Conservation (phyloP, 2,113 vertebrate genomes). For the Gobiocypris rarus region DNA sequence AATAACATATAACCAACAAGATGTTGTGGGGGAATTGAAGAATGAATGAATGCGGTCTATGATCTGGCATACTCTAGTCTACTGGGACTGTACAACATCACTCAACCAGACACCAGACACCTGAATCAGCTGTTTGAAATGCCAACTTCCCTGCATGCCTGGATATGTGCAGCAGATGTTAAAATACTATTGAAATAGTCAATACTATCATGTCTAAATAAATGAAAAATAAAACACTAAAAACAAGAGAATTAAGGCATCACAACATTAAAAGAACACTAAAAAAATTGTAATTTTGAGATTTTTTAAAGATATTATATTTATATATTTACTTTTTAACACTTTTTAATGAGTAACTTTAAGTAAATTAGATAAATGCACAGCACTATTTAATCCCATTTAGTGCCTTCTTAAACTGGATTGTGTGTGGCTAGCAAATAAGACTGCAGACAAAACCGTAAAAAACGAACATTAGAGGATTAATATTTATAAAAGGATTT, state of each 20-base stretch:
- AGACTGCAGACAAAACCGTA: not conserved
- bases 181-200: not conserved
- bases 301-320: not conserved
- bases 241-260: not conserved
- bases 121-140: not conserved
- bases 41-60: not conserved
- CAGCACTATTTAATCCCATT: not conserved
- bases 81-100: not conserved
- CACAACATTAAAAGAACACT: not conserved
- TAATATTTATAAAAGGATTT: not conserved
- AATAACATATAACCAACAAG: not conserved
- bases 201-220: not conserved
- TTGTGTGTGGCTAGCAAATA: not conserved
- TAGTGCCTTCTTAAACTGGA: not conserved
- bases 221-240: not conserved
- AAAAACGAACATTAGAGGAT: conserved; percentile 5
- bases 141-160: not conserved
- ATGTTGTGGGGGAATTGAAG: not conserved
- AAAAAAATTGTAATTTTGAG: not conserved
- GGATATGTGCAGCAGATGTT: not conserved
- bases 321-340: not conserved
- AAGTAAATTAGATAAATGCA: not conserved
- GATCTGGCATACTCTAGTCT: not conserved
- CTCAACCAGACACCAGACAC: not conserved
- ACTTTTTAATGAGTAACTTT: not conserved